Conservation (phyloP, 2,888 invertebrate species). For the Aleiodes leptofemur region DNA sequence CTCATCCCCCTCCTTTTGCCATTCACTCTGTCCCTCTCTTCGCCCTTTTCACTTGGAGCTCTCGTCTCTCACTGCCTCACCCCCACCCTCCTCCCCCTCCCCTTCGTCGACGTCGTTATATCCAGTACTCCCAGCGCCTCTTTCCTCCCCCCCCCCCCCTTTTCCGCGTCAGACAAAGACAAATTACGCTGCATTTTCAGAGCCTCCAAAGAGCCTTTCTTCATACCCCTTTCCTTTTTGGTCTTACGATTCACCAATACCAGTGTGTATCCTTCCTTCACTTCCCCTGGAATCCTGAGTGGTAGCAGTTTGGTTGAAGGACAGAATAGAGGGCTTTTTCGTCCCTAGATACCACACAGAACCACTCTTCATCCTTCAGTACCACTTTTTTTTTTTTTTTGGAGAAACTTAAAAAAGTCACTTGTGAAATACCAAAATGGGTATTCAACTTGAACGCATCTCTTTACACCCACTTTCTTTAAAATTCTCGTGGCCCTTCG, state of each 20-base stretch:
- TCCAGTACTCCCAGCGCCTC: slow-evolving; percentile 49
- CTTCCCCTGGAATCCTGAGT: slow-evolving; percentile 35
- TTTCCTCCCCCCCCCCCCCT: slow-evolving; percentile 55
- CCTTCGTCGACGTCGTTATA: slow-evolving; percentile 34
- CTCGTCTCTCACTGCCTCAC: slow-evolving; percentile 47
- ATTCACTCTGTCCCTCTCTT: slow-evolving; percentile 52
- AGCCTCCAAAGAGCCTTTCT: slow-evolving; percentile 70
- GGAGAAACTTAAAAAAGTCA: slow-evolving; percentile 26
- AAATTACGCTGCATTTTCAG: slow-evolving; percentile 75
- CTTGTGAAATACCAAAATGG: slow-evolving; percentile 59
- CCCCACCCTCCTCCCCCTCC: slow-evolving; percentile 54
- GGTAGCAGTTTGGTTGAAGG: slow-evolving; percentile 32
- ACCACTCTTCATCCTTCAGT: slow-evolving; percentile 49
- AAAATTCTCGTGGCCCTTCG: neutral
- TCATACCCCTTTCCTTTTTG: slow-evolving; percentile 22
- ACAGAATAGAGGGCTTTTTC: slow-evolving; percentile 35
- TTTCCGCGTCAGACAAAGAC: slow-evolving; percentile 73
- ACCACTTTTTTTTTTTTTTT: slow-evolving; percentile 12
- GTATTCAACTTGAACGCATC: slow-evolving; percentile 70
- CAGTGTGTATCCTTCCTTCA: slow-evolving; percentile 16
- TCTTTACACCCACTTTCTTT: slow-evolving; percentile 12
- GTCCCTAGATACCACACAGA: slow-evolving; percentile 28
- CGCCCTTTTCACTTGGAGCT: slow-evolving; percentile 50
- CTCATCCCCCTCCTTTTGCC: slow-evolving; percentile 61
- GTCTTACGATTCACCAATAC: slow-evolving; percentile 28